Evolutionary conservation across 2,113 vertebrate species (phyloP).

Genomic region (Cichladusa arquata): DNA sequence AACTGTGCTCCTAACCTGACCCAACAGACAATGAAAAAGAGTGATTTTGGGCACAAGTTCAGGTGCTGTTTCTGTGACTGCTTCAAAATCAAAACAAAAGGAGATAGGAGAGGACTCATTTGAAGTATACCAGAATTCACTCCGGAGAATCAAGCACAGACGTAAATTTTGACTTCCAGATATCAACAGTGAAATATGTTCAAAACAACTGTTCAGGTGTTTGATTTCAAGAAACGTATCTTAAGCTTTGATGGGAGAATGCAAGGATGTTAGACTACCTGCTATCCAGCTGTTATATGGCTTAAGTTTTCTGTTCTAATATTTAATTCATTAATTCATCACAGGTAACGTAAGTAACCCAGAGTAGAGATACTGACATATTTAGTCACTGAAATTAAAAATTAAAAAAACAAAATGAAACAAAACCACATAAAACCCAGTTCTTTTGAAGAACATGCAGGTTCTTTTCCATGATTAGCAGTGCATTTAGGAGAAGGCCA

Average conservation of each 20-base stretch:
- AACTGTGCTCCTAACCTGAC: background rate
- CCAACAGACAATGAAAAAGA: background rate
- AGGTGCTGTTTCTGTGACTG: background rate
- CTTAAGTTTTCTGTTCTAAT: background rate
- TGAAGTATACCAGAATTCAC: background rate
- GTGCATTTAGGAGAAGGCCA: background rate
- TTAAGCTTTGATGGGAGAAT: background rate
- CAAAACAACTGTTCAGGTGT: background rate
- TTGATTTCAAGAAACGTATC: background rate
- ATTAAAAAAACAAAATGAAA: background rate
- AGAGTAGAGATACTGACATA: background rate
- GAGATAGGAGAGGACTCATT: background rate
- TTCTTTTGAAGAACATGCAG: background rate
- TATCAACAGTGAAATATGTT: background rate
- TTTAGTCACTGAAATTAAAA: background rate
- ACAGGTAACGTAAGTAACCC: background rate
- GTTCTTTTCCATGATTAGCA: background rate
- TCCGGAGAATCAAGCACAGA: background rate
- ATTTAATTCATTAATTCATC: background rate
- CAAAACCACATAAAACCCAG: accelerated
- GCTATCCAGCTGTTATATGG: background rate
- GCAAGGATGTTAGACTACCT: background rate
- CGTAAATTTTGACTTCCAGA: background rate
- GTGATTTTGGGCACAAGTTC: background rate
- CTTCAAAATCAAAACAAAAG: background rate